These are phyloP conservation scores for Troilus luridus DNA, from an alignment of 2,888 invertebrate species.

Conservation along the genomic window DNA sequence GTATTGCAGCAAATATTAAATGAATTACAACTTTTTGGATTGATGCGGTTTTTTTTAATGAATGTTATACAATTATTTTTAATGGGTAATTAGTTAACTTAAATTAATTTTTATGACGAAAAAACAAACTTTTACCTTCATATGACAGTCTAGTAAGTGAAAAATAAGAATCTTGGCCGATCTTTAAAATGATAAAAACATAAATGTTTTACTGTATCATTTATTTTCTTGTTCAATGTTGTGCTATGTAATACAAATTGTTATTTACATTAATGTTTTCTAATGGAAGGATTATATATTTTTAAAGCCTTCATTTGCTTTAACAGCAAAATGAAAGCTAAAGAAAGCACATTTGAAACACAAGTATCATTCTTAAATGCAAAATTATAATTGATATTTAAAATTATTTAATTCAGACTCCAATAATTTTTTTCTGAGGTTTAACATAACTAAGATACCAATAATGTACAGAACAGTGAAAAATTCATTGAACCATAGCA, in stretches of 20 bases:
- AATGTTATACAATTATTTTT: not conserved
- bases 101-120: not conserved
- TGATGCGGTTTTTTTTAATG: too few relatives aligned
- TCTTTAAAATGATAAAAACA: not conserved
- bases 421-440: not conserved
- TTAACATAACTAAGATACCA: slow-evolving; percentile 15
- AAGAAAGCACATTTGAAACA: slow-evolving; percentile 50
- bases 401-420: slow-evolving; percentile 35
- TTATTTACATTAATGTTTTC: slow-evolving; percentile 54
- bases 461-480: slow-evolving; percentile 39
- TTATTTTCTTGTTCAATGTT: slow-evolving; percentile 51
- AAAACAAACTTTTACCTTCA: not conserved
- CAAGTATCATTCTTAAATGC: slow-evolving; percentile 8
- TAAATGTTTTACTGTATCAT: slow-evolving; percentile 40
- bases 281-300: slow-evolving; percentile 55
- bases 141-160: not conserved
- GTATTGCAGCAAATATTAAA: too few relatives aligned
- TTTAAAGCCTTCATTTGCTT: slow-evolving; percentile 1
- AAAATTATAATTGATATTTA: not conserved
- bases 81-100: not conserved
- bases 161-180: not conserved
- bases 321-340: slow-evolving; percentile 28
- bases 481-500: slow-evolving; percentile 7
- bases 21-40: too few relatives aligned
- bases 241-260: slow-evolving; percentile 58